Conservation (phyloP, 1,140 invertebrate genomes). For the Brachionus manjavacas region DNA sequence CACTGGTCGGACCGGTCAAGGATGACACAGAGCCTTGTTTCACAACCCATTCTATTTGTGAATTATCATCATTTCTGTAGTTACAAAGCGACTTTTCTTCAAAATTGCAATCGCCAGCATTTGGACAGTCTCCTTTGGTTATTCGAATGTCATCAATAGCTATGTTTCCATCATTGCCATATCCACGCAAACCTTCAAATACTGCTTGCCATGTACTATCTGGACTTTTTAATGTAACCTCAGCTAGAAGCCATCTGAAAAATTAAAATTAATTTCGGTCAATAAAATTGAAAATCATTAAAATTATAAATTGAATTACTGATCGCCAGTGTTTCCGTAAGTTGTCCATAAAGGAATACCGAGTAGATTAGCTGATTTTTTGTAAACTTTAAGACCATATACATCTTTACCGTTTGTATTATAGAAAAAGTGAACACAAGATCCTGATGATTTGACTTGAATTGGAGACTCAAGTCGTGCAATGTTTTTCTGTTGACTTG, state of each 20-base stretch:
- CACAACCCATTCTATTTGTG: slow-evolving; percentile 22
- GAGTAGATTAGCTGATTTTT: slow-evolving; percentile 39
- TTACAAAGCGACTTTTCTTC: slow-evolving; percentile 22
- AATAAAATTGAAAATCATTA: no score
- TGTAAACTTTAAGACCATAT: slow-evolving; percentile 42
- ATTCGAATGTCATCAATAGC: slow-evolving; percentile 41
- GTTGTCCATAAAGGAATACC: slow-evolving; percentile 46
- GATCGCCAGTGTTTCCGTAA: slow-evolving; percentile 48
- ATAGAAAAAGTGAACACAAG: slow-evolving; percentile 38
- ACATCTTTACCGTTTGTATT: slow-evolving; percentile 22
- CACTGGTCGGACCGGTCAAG: not conserved
- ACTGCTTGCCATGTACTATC: slow-evolving; percentile 28
- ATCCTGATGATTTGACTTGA: slow-evolving; percentile 16
- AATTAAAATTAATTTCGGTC: no score
- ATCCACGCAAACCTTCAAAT: not conserved
- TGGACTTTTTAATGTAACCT: slow-evolving; percentile 35
- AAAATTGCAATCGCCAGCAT: slow-evolving; percentile 40
- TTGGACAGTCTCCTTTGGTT: slow-evolving; percentile 15
- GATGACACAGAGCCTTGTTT: slow-evolving; percentile 35
- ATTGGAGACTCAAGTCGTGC: not conserved
- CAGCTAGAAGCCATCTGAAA: not conserved
- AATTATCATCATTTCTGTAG: not conserved
- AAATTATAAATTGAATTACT: slow-evolving; percentile 44
- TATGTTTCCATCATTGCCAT: slow-evolving; percentile 14
- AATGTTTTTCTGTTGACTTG: not conserved